A percentile compares a stretch with the other conserved stretches of the same genome.
Evolutionary conservation across 2,113 vertebrate species (phyloP).

Genomic region (Podiceps cristatus): DNA sequence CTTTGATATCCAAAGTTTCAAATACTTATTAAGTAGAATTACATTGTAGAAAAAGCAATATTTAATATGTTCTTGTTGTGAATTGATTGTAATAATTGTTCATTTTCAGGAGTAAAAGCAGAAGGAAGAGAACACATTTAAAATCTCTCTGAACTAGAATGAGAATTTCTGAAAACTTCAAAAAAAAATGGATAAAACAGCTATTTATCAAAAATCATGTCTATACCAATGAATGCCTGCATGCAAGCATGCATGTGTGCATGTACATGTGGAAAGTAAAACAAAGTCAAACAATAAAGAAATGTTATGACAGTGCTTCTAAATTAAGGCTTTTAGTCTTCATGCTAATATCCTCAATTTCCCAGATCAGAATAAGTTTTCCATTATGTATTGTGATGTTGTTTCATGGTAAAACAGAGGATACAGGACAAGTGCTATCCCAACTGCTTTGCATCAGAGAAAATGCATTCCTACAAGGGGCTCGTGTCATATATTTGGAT

Average conservation of each 20-base stretch:
- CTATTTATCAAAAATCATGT: not conserved
- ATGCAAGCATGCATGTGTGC: fast-evolving
- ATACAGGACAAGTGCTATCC: not conserved
- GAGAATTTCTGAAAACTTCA: not conserved
- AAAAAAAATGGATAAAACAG: not conserved
- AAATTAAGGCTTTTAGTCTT: not conserved
- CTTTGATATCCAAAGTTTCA: not conserved
- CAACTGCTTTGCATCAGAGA: not conserved
- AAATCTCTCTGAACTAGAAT: not conserved
- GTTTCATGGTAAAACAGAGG: not conserved
- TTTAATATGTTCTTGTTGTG: not conserved
- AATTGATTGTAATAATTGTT: not conserved
- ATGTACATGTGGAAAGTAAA: not conserved
- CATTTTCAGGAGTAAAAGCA: not conserved
- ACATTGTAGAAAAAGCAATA: not conserved
- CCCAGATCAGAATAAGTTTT: not conserved
- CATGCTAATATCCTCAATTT: not conserved
- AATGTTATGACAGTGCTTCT: not conserved
- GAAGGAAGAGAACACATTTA: not conserved
- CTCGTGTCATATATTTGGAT: not conserved
- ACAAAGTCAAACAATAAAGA: not conserved
- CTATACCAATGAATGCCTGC: not conserved
- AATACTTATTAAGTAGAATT: not conserved
- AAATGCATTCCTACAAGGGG: not conserved
- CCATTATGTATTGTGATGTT: not conserved